Evolutionary conservation across 2,797 vertebrate genomes (phyloP).

Genomic region (Lacerta agilis): DNA sequence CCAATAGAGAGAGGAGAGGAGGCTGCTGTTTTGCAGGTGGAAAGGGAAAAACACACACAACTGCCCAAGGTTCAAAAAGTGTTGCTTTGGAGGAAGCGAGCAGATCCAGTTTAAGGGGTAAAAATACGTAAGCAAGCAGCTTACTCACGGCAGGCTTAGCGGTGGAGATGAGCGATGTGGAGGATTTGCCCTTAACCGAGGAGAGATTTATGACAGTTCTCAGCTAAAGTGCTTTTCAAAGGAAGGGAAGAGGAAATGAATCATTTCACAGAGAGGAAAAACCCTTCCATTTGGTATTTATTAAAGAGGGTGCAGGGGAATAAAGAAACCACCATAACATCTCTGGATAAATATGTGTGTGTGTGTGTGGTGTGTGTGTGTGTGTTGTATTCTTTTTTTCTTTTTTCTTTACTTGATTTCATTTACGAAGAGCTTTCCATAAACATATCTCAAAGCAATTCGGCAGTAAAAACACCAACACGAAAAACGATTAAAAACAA

Average conservation of each 20-base stretch:
- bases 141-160: slow-evolving; percentile 22
- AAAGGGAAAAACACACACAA: neutral
- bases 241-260: slow-evolving; percentile 64
- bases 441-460: too few relatives aligned
- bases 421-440: too few relatives aligned
- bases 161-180: neutral
- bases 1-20: neutral
- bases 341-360: neutral
- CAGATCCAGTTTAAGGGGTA: neutral
- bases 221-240: slow-evolving; percentile 49
- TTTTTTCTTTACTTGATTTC: too few relatives aligned
- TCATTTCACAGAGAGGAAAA: slow-evolving; percentile 61
- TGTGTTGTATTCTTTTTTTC: too few relatives aligned
- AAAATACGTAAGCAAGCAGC: slow-evolving; percentile 11
- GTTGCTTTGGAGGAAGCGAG: slow-evolving; percentile 5
- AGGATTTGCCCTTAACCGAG: neutral
- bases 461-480: too few relatives aligned
- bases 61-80: neutral
- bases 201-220: slow-evolving; percentile 46
- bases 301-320: slow-evolving; percentile 44
- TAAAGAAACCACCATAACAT: slow-evolving; percentile 33
- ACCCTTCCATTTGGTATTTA: slow-evolving; percentile 59
- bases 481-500: too few relatives aligned
- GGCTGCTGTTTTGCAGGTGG: neutral
- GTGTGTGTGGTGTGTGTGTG: slow-evolving; percentile 13